These are phyloP conservation scores for Eumeta japonica DNA, from an alignment of 1,140 invertebrate genomes.

Conservation along the genomic window DNA sequence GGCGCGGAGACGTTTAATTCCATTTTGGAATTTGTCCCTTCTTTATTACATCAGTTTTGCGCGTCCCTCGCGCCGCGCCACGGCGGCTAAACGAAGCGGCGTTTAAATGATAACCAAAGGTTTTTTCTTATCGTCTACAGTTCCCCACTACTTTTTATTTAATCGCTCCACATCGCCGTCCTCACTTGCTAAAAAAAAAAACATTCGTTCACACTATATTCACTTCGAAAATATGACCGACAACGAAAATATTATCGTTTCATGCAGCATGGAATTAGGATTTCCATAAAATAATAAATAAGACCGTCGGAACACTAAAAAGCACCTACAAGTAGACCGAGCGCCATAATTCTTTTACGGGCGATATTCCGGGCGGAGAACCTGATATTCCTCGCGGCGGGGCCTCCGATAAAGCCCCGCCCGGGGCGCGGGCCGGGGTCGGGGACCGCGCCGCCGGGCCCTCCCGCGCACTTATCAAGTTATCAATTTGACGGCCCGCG, in stretches of 20 bases:
- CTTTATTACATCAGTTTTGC: no score
- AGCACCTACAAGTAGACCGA: conserved; percentile 18
- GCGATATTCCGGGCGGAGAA: not conserved
- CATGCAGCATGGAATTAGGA: conserved; percentile 29
- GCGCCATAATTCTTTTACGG: conserved; percentile 8
- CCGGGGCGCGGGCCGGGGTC: conserved; percentile 18
- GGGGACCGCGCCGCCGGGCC: conserved; percentile 14
- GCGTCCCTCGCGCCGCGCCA: no score
- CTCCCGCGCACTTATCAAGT: conserved; percentile 33
- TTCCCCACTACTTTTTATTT: no score
- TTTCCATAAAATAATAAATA: conserved; percentile 49
- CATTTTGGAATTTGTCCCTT: conserved; percentile 13
- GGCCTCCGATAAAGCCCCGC: conserved; percentile 22
- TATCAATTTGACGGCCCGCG: conserved; percentile 31
- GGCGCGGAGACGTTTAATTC: conserved; percentile 17
- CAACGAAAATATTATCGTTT: conserved; percentile 28
- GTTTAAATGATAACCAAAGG: no score
- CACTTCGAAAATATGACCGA: conserved; percentile 10
- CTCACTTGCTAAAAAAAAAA: no score
- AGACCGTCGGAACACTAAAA: conserved; percentile 21
- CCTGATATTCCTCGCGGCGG: conserved; percentile 1
- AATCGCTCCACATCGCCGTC: no score
- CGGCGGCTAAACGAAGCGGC: no score
- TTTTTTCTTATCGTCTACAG: no score
- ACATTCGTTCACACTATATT: no score